Evolutionary conservation across 2,797 vertebrate genomes (phyloP), one percentile per base, ranked within the genome.

Genomic region (Philypnodon macrostomus): DNA sequence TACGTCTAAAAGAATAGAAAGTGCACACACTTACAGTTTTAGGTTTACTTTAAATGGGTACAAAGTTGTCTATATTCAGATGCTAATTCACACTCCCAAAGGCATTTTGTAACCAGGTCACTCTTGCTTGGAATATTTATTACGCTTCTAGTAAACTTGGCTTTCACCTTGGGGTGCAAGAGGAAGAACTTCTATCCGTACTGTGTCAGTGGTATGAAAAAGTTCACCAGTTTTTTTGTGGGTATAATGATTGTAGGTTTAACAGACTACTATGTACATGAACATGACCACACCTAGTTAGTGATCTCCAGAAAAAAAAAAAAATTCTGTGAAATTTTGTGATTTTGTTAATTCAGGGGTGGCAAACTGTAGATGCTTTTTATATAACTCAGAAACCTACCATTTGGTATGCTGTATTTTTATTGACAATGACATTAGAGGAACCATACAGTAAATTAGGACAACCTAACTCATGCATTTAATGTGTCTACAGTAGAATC

Each of bases 51-150:
- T 77, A 73, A 86, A 78, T 70, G 62, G 72, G 73, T 82, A 80
- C 63, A 81, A 75, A 80, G 73, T 72, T 18, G 75, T 82, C 84
- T 81, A 83, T 74, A 88, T 89, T 91, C 85, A 89, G 84, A 90
- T 86, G 87, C 79, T 89, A 87, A 90, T 90, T 86, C 72, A 64
- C 69, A 70, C 65, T 85, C 84, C 85, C 84, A 85, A 86, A 84
- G 86, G 87, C 71, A 65, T 86, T 84, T 66, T 77, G 78, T 88
- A 89, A 89, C 87, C 86, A 88, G 87, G 87, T 90, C 88, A 91
- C 80, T 80, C 73, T 87, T 85, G 84, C 85, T 87, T 84, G 70
- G 81, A 89, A 88, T 86, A 88, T 88, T 87, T 88, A 88, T 87
- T 87, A 73, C 85, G 58, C 71, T 77, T 72, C 80, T 73, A 49